Percentiles rank a stretch among this genome's conserved stretches.
These are phyloP conservation scores for Pentalonia nigronervosa DNA, from an alignment of 1,140 invertebrate species.

Conservation along the genomic window DNA sequence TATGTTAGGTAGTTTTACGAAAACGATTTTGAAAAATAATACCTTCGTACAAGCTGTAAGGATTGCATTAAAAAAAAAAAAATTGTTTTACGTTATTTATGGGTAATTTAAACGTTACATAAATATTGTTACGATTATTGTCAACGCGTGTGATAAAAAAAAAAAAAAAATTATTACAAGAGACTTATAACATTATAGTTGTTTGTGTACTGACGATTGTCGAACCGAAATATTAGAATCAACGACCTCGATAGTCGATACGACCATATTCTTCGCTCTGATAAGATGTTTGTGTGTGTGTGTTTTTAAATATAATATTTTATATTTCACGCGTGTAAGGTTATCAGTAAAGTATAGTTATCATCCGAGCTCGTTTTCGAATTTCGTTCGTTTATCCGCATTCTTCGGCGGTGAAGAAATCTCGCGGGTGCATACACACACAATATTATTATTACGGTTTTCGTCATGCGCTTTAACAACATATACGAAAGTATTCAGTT, in stretches of 20 bases:
- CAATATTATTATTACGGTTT: background rate
- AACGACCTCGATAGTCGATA: background rate
- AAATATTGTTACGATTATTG: background rate
- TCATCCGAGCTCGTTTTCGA: conserved; percentile 11
- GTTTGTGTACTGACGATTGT: background rate
- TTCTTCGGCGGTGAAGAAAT: conserved; percentile 7
- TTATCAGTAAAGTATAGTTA: background rate
- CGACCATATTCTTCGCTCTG: background rate
- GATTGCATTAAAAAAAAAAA: no score
- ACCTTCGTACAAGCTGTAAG: background rate
- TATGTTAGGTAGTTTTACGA: no score
- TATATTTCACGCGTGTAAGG: background rate
- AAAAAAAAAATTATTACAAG: background rate
- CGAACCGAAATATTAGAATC: conserved; percentile 9
- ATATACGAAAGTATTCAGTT: background rate
- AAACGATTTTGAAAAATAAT: background rate
- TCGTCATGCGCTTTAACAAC: background rate
- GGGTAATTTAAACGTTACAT: no score
- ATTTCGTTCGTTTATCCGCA: background rate
- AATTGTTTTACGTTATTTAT: no score
- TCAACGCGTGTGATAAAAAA: background rate
- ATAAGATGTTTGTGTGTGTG: background rate
- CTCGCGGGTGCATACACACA: background rate
- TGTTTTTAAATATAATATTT: background rate
- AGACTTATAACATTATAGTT: background rate